Base-by-base conservation (phyloP, 2,888 invertebrate species). In the Coecobrya sp. region DNA sequence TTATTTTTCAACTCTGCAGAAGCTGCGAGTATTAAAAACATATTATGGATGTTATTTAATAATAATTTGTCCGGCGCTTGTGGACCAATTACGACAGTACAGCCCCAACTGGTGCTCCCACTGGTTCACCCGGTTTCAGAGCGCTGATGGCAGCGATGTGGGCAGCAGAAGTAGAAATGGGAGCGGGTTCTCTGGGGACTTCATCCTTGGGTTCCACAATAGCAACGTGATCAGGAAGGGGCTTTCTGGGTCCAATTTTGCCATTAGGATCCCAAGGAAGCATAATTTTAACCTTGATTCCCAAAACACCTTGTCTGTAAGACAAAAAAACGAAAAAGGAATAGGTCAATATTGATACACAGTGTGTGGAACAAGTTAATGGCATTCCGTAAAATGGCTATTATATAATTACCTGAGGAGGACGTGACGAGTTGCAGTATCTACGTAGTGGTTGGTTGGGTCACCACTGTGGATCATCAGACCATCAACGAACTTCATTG, bases 401-500 rank as follows among this genome's bases (percentile, higher is more conserved):
- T 52, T 25, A 10, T 19, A 73, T 30, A 52, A 70, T 8, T 76
- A 76, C 76, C 79, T 59, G 59, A 82, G 59, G 36, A 70, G 86
- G 8, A 99, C 99, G 96, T 99, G 99, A 95, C 99, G 97, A 81
- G 99, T 99, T 93, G 99, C 99, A 68, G 98, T 98, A 96, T 99
- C 99, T 86, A 99, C 99, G 95, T 99, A 99, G 95, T 99, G 99
- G 95, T 99, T 99, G 96, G 98, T 98, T 49, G 99, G 99, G 96
- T 99, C 99, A 96, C 99, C 99, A 95, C 99, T 99, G 97, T 99
- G 99, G 96, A 99, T 99, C 99, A 99, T 99, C 93, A 99, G 97
- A 94, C 99, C 99, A 95, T 99, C 99, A 59, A 99, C 99, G 96
- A 99, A 99, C 96, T 99, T 99, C 99, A 99, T 99, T 89, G 99